These are phyloP conservation scores for Notiomystis cincta DNA, from an alignment of 2,113 vertebrate species.

Conservation along the genomic window DNA sequence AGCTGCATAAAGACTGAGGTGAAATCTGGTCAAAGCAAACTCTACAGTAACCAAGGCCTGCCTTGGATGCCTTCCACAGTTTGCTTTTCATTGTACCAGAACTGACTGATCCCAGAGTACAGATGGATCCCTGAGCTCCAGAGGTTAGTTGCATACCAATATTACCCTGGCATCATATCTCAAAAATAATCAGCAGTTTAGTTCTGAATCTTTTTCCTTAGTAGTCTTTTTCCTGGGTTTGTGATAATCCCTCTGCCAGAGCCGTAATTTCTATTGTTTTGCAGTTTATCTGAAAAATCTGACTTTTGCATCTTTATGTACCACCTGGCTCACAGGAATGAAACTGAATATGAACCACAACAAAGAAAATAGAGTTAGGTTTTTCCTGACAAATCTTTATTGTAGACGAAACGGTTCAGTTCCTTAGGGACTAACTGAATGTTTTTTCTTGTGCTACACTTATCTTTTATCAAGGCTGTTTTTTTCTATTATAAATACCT, in stretches of 20 bases:
- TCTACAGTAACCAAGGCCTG: neutral
- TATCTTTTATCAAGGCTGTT: neutral
- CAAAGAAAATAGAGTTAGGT: neutral
- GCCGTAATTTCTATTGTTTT: neutral
- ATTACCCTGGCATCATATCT: neutral
- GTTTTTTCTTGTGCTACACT: neutral
- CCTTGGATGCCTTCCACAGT: neutral
- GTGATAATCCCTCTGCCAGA: neutral
- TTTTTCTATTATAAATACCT: neutral
- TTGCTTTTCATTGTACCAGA: neutral
- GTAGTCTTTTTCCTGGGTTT: neutral
- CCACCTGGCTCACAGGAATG: neutral
- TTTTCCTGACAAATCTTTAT: neutral
- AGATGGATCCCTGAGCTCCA: neutral
- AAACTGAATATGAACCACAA: neutral
- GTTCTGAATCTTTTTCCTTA: neutral
- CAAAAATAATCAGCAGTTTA: neutral
- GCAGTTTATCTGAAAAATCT: neutral
- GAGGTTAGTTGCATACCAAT: neutral
- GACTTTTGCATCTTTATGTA: neutral
- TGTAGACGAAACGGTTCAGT: neutral
- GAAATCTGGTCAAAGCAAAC: neutral
- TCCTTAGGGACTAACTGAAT: neutral
- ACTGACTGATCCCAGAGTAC: neutral
- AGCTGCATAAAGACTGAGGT: neutral